These are phyloP conservation scores for Peromyscus eremicus DNA, from an alignment of 2,797 vertebrate genomes.

Conservation along the genomic window DNA sequence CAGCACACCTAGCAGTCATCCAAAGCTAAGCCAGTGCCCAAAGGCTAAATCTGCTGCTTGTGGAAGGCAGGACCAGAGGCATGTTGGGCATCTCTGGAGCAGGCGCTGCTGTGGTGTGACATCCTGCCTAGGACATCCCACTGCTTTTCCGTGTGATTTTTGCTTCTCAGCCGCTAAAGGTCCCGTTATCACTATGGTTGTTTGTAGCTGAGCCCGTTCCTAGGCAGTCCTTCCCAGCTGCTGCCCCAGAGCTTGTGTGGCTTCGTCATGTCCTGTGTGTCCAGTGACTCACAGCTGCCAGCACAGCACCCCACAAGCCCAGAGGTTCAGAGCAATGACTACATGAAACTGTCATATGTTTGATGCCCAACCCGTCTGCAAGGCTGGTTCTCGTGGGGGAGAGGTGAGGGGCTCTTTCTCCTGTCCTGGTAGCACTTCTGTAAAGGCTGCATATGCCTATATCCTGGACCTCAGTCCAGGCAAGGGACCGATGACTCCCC, in stretches of 20 bases:
- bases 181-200: no score
- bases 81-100: not conserved
- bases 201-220: not conserved
- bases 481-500: rapidly evolving
- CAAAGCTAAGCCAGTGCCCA: not conserved
- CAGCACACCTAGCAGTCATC: not conserved
- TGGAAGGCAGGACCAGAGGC: not conserved
- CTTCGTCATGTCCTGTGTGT: not conserved
- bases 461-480: no score
- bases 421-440: not conserved
- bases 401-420: not conserved
- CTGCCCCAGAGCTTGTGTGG: not conserved
- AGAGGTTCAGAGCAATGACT: not conserved
- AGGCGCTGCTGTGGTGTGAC: rapidly evolving
- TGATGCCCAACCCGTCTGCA: not conserved
- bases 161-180: not conserved
- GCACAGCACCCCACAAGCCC: not conserved
- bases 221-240: not conserved
- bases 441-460: not conserved
- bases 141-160: rapidly evolving
- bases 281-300: not conserved
- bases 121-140: not conserved
- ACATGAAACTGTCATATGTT: not conserved
- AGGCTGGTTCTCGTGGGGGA: not conserved
- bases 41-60: not conserved